phyloP scores from a whole-genome alignment of 2,888 invertebrate genomes.

The Oxytorus armatus region DNA sequence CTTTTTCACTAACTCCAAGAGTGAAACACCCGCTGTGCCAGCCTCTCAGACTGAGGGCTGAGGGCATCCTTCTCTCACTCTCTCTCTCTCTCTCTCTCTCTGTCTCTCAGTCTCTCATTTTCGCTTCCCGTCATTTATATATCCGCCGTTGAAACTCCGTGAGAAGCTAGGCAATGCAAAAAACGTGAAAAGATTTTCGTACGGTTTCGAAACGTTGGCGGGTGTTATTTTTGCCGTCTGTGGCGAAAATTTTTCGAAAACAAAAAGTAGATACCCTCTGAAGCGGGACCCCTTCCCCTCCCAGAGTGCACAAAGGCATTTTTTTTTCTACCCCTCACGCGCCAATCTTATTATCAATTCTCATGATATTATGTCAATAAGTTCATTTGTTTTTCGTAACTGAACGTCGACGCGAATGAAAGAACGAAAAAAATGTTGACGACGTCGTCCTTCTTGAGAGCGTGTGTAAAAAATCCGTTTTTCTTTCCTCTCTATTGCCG shows the following conservation, averaged over 20 bases:
- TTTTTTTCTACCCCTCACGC: background rate
- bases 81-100: background rate
- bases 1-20: slow-evolving; percentile 53
- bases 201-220: background rate
- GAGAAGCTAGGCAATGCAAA: slow-evolving; percentile 38
- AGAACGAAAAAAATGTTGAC: no score
- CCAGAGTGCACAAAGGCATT: no score
- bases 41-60: no score
- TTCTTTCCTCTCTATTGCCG: no score
- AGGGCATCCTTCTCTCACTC: background rate
- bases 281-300: no score
- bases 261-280: background rate
- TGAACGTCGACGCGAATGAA: no score
- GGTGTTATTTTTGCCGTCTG: background rate
- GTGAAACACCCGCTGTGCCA: slow-evolving; percentile 22
- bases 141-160: slow-evolving; percentile 31
- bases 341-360: background rate
- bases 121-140: no score
- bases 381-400: no score
- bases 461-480: no score
- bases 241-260: background rate
- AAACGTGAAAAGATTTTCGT: slow-evolving; percentile 42
- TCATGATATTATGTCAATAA: no score
- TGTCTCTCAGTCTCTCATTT: background rate
- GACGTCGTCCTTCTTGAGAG: no score